A percentile compares a stretch with the other conserved stretches of the same genome.
Evolutionary conservation across 2,888 invertebrate species (phyloP).

Genomic region (Sinelater perroti): DNA sequence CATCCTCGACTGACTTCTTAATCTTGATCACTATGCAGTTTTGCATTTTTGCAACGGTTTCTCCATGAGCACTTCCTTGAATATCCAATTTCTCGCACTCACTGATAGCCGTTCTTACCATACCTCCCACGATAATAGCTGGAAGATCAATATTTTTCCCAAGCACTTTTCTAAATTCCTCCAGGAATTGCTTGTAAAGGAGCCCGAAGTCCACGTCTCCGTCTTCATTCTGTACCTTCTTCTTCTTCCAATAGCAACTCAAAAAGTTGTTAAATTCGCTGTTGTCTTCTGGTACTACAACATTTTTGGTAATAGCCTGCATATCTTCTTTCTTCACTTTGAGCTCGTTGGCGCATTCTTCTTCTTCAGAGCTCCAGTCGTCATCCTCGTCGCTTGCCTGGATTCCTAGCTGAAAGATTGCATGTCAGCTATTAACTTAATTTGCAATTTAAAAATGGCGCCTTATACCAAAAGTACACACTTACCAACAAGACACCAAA

Average conservation of each 20-base stretch:
- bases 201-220: background rate
- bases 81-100: background rate
- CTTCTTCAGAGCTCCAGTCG: background rate
- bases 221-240: background rate
- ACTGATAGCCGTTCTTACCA: background rate
- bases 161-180: background rate
- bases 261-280: conserved; percentile 6
- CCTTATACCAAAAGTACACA: no score
- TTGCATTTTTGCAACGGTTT: background rate
- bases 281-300: background rate
- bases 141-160: background rate
- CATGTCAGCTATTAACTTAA: no score
- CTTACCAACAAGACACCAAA: no score
- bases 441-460: no score
- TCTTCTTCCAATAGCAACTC: conserved; percentile 5
- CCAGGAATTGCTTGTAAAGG: background rate
- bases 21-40: background rate
- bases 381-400: background rate
- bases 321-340: conserved; percentile 2
- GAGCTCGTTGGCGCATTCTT: background rate
- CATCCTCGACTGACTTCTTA: no score
- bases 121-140: background rate
- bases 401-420: background rate
- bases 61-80: background rate
- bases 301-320: background rate